Evolutionary conservation across 2,113 vertebrate species (phyloP), one percentile per base, ranked within the genome.

Genomic region (Cathartes aura): DNA sequence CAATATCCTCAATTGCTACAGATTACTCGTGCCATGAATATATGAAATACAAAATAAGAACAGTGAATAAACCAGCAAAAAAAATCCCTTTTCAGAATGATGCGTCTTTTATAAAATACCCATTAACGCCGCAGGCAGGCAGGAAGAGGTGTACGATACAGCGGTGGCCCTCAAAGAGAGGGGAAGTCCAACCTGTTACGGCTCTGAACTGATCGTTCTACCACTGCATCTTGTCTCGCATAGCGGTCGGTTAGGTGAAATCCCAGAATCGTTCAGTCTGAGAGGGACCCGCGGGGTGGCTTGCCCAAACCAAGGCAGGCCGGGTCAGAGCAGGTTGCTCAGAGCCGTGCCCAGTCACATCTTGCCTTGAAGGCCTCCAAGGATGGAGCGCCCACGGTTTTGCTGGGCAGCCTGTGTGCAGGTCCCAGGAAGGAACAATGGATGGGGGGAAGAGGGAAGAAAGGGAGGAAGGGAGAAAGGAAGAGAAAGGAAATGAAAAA

Each of bases 231-330:
- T 26, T 34, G 4, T 32, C 56, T 67, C 0, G 0, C 3, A 8
- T 0, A 30, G 34, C 15, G 16, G 47, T 12, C 55, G 53, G 34
- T 3, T 30, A 4, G 13, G 14, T 14, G 34, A 53, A 85, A 75
- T 6, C 42, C 32, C 17, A 12, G 43, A 62, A 42, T 8, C 1
- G 0, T 34, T 63, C n/a, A 7, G 11, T 15, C 11, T 30, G 45
- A 52, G 34, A 27, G 14, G 38, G 14, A n/a, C 9, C 2, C 0
- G 0, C 0, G 0, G 36, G 16, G 7, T 3, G 5, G 12, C 22
- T 71, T 2, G 2, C n/a, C 21, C 29, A 58, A 16, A 18, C 5
- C 20, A n/a, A 32, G n/a, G 55, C 23, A 66, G 45, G 13, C 15
- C 40, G 2, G 5, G 12, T 6, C 60, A 79, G 34, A 79, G 45